These are phyloP conservation scores for Heteromormyrus szaboi DNA, from an alignment of 2,797 vertebrate species.

Conservation along the genomic window DNA sequence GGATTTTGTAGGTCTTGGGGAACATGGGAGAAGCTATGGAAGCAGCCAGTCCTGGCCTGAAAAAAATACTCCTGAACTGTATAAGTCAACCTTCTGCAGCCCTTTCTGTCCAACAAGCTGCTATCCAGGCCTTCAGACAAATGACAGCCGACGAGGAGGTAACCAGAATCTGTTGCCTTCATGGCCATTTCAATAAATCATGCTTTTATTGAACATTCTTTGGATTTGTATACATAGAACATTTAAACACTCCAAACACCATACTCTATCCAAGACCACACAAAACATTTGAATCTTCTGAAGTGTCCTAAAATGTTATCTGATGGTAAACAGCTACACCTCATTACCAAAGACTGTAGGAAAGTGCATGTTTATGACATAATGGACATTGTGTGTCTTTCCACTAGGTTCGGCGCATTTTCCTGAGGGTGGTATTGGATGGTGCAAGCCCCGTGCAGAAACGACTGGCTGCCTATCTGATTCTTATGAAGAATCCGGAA, in stretches of 20 bases:
- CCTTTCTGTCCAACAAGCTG: slow-evolving; percentile 77
- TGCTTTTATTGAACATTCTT: background rate
- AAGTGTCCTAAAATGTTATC: background rate
- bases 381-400: background rate
- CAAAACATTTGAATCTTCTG: background rate
- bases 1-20: slow-evolving; percentile 69
- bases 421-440: slow-evolving; percentile 71
- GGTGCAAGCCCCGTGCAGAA: slow-evolving; percentile 69
- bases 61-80: slow-evolving; percentile 68
- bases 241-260: background rate
- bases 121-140: slow-evolving; percentile 85
- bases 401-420: slow-evolving; percentile 62
- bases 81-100: slow-evolving; percentile 70
- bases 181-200: background rate
- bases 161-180: slow-evolving; percentile 26
- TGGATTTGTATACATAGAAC: background rate
- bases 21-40: slow-evolving; percentile 83
- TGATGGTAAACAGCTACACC: background rate
- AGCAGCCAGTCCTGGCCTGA: slow-evolving; percentile 58
- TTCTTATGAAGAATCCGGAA: slow-evolving; percentile 75
- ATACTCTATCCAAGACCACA: background rate
- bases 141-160: slow-evolving; percentile 81
- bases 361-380: background rate
- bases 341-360: background rate
- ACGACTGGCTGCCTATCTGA: slow-evolving; percentile 82